A percentile compares a stretch with the other conserved stretches of the same genome.
These are phyloP conservation scores for Oscheius sp. DNA, from an alignment of 2,888 invertebrate genomes.

Conservation along the genomic window DNA sequence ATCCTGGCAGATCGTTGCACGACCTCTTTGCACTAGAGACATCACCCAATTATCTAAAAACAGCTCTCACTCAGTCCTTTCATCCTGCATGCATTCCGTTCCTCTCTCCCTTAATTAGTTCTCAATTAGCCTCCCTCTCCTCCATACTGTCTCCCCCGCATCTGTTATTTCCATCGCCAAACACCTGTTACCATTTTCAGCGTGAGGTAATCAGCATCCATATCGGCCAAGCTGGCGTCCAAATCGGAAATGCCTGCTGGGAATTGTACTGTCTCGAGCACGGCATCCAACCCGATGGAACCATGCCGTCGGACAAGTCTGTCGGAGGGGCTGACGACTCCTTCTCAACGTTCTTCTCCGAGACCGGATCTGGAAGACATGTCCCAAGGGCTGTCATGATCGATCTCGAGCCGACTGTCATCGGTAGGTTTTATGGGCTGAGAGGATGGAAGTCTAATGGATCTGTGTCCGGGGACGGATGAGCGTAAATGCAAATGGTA, in stretches of 20 bases:
- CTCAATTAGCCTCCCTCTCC: neutral
- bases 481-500: neutral
- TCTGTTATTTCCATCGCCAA: neutral
- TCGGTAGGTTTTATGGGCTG: conserved; percentile 76
- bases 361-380: conserved; percentile 95
- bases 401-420: conserved; percentile 94
- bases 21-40: too few species aligned
- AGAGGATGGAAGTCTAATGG: neutral
- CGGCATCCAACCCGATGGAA: conserved; percentile 76
- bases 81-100: neutral
- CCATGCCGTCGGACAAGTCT: conserved; percentile 66
- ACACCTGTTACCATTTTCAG: conserved; percentile 10
- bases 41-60: too few species aligned
- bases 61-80: neutral
- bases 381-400: conserved; percentile 94
- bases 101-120: neutral
- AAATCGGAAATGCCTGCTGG: conserved; percentile 78
- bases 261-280: conserved; percentile 78
- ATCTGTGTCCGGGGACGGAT: conserved; percentile 4
- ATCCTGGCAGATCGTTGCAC: too few species aligned
- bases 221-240: conserved; percentile 70
- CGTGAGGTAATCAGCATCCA: conserved; percentile 68
- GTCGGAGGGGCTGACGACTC: conserved; percentile 82
- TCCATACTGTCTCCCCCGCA: neutral
- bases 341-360: conserved; percentile 85